Evolutionary conservation across 2,797 vertebrate species (phyloP), one percentile per base, ranked within the genome.

Genomic region (Carcharodon carcharias): DNA sequence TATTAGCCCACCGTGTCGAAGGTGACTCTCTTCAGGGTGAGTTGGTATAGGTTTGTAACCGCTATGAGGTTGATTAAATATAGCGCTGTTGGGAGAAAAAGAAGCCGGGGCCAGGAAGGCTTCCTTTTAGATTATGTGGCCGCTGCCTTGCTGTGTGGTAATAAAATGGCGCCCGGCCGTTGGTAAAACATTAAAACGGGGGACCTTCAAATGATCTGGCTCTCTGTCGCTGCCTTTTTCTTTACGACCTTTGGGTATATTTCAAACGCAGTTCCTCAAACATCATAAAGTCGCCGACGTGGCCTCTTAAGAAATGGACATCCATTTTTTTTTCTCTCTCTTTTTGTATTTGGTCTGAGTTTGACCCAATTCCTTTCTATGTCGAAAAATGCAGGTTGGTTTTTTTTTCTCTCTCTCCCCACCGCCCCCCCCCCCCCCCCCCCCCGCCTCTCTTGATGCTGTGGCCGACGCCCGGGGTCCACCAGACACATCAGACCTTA

Each of bases 151-250:
- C 94, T 95, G 94, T 95, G 67, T 95, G 94, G 94, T 95, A 95
- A 95, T 95, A 95, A 95, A 95, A 95, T 95, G 94, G 94, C 94
- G 94, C 67, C 94, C 94, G 94, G 94, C 94, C 94, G 94, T 95
- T 95, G 94, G 94, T 95, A 54, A 95, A 71, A 69, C 88, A 91
- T n/a, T 56, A 61, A 91, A 56, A 91, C 54, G 88, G 88, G 88
- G 88, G 88, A 91, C 93, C 93, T 95, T 95, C 94, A 95, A 73
- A 95, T 95, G 94, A 95, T 73, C 94, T 28, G 94, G 28, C 4
- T 71, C 11, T 71, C 35, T 73, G 45, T 14, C 50, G 65, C 28
- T 95, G 50, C 45, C 94, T 95, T 95, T 95, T 95, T 56, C 21
- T 94, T n/a, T 67, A 35, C 94, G 94, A 95, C 94, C 94, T 95